These are phyloP conservation scores for Orthosia incerta DNA, from an alignment of 2,888 invertebrate species.

Conservation along the genomic window DNA sequence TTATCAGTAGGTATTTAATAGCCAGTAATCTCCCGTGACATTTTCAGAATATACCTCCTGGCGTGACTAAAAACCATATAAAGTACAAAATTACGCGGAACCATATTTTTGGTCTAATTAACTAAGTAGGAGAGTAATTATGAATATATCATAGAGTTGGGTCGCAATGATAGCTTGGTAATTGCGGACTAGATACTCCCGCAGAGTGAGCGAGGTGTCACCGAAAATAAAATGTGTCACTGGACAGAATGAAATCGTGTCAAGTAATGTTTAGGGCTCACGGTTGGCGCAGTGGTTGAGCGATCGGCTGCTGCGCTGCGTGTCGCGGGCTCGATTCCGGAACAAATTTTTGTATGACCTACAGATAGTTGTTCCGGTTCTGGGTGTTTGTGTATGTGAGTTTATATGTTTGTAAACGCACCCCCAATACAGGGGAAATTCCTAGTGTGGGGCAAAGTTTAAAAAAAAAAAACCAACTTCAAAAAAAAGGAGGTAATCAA, in stretches of 20 bases:
- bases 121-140: conserved; percentile 38
- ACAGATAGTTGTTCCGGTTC: too few species aligned
- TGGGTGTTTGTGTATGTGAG: too few species aligned
- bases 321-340: too few species aligned
- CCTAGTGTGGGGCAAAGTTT: too few species aligned
- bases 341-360: too few species aligned
- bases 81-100: conserved; percentile 3
- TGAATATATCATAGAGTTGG: conserved; percentile 15
- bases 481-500: too few species aligned
- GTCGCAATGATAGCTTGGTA: conserved; percentile 18
- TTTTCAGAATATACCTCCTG: conserved; percentile 1
- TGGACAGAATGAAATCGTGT: conserved; percentile 3
- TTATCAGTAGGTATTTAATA: not conserved
- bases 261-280: too few species aligned
- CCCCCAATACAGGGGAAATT: too few species aligned
- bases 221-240: conserved; percentile 35
- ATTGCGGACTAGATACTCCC: conserved; percentile 40
- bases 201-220: conserved; percentile 15
- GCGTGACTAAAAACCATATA: conserved; percentile 29
- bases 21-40: not conserved
- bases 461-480: too few species aligned
- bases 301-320: too few species aligned
- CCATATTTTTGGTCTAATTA: conserved; percentile 42
- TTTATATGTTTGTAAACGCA: too few species aligned
- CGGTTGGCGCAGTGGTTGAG: too few species aligned